Base-by-base conservation (phyloP, 2,797 vertebrate genomes). In the Alectoris magna region DNA sequence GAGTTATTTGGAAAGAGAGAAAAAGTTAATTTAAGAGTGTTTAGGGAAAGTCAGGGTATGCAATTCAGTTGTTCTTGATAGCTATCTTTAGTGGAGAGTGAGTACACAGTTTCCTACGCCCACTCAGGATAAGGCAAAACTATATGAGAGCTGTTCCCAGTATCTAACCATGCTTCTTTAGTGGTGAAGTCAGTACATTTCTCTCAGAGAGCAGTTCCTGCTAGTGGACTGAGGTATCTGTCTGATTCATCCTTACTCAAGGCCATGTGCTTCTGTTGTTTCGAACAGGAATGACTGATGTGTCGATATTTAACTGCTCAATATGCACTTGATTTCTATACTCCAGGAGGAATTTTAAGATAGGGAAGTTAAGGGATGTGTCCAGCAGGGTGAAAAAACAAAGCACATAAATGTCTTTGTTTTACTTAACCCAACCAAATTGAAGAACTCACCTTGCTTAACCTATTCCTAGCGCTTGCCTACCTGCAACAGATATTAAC, bases 181-280 rank as follows among this genome's bases (percentile, higher is more conserved):
- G 7, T n/a, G 13, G 19, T 26, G 17, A 71, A 48, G 11, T 55
- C 14, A 84, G 26, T 13, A 29, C 21, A 67, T 48, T 6, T 59
- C 26, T 63, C 8, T 21, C 39, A 55, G 56, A 46, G 18, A 80
- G 14, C 29, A 56, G 34, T 34, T 64, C 38, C 26, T 29, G 34
- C 14, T 6, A 53, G 43, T 1, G 1, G 1, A 4, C 26, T 63
- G 4, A 38, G 24, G 83, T 58, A 64, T 1, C 38, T 85, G 3
- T 4, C 24, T 53, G 51, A 53, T 53, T 3, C 38, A 15, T 10
- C 7, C 53, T 72, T 55, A 48, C 9, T 4, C 26, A 51, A 27
- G 14, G 7, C 38, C 10, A 15, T 0, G 0, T 58, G 5, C 38
- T 70, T 56, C 48, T 60, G 15, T 17, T 6, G 6, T 64, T 59